Evolutionary conservation across 2,888 invertebrate species (phyloP).

Genomic region (Drosophila mettleri): DNA sequence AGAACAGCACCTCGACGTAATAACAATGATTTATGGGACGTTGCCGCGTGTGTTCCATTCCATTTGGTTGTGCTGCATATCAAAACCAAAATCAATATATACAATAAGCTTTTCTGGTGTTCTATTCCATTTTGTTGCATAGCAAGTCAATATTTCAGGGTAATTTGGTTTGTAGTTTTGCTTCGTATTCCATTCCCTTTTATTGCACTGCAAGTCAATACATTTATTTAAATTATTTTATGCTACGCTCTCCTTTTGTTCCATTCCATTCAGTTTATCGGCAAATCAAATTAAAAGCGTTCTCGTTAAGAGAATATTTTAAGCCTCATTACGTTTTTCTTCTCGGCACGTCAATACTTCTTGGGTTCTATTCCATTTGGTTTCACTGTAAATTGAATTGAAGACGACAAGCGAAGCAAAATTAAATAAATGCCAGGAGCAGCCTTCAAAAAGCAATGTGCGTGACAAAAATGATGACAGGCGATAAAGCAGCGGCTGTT

Average conservation of each 20-base stretch:
- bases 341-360: neutral
- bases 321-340: neutral
- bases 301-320: neutral
- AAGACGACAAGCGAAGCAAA: constrained; percentile 13
- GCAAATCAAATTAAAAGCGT: neutral
- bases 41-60: constrained; percentile 35
- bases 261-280: neutral
- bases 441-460: constrained; percentile 70
- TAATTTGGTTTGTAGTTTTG: neutral
- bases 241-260: neutral
- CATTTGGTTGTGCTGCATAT: constrained; percentile 49
- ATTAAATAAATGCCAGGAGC: constrained; percentile 25
- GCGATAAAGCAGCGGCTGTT: constrained; percentile 25
- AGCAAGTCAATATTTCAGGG: constrained; percentile 17
- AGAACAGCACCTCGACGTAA: constrained; percentile 42
- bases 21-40: constrained; percentile 63
- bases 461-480: constrained; percentile 81
- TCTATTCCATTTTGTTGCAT: constrained; percentile 45
- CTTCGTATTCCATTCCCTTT: neutral
- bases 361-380: constrained; percentile 47
- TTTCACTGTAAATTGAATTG: constrained; percentile 55
- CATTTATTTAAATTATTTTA: no score
- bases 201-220: neutral
- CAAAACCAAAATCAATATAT: constrained; percentile 28
- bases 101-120: neutral